Percentiles rank a stretch among this genome's conserved stretches.
These are phyloP conservation scores for Stegodyphus dumicola DNA, from an alignment of 1,140 invertebrate genomes.

Conservation along the genomic window DNA sequence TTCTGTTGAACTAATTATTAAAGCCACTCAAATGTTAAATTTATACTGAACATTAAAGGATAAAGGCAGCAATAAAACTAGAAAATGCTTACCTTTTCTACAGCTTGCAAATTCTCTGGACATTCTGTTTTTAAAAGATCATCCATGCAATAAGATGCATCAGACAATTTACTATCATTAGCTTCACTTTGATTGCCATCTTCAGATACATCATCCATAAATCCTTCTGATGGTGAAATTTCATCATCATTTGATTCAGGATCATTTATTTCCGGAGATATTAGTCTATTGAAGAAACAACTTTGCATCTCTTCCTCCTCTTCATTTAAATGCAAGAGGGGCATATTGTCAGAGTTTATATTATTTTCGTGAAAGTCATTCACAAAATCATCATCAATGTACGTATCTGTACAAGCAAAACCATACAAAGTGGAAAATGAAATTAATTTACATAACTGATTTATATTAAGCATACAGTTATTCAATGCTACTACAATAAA, in stretches of 20 bases:
- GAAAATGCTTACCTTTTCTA: constrained; percentile 18
- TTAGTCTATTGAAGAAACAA: not conserved
- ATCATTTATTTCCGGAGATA: not conserved
- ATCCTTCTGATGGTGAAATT: constrained; percentile 7
- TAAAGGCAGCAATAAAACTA: not conserved
- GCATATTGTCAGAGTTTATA: not conserved
- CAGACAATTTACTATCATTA: not conserved
- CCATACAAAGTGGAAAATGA: no score
- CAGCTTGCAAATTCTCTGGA: constrained; percentile 26
- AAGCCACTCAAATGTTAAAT: no score
- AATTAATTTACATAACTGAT: no score
- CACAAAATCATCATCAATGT: not conserved
- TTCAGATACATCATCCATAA: constrained; percentile 1
- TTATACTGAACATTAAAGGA: no score
- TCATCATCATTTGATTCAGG: constrained; percentile 14
- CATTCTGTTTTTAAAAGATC: constrained; percentile 8
- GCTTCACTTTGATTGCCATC: not conserved
- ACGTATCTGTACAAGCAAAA: not conserved
- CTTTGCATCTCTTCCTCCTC: not conserved
- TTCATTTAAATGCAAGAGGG: not conserved
- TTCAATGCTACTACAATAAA: no score
- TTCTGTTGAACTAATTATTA: no score
- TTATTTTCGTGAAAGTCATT: not conserved
- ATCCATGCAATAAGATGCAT: not conserved
- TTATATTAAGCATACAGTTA: no score